These are phyloP conservation scores for Perodicticus potto DNA, from an alignment of 2,797 vertebrate genomes.

Conservation along the genomic window DNA sequence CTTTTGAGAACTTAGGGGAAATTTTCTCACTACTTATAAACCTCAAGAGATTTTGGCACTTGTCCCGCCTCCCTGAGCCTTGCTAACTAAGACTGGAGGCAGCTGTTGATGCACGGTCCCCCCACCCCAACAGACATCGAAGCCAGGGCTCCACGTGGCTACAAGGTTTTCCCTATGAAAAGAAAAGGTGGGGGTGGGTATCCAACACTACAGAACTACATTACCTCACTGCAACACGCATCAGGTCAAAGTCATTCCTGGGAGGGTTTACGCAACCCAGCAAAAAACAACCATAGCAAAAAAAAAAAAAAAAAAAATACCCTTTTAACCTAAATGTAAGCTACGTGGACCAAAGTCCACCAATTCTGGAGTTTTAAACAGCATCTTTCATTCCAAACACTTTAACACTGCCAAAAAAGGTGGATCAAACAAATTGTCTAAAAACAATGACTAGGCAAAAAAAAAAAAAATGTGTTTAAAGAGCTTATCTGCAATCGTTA, in stretches of 20 bases:
- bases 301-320: background rate
- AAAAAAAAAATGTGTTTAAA: constrained; percentile 46
- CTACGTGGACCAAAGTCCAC: background rate
- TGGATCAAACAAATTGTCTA: background rate
- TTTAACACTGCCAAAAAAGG: constrained; percentile 14
- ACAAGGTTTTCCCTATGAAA: background rate
- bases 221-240: accelerated
- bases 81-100: background rate
- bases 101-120: background rate
- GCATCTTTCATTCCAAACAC: constrained; percentile 40
- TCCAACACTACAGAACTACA: background rate
- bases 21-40: background rate
- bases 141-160: background rate
- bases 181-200: too few species aligned
- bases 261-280: background rate
- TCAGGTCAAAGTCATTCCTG: background rate
- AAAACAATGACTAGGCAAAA: constrained; percentile 87
- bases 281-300: background rate
- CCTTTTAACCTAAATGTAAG: background rate
- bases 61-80: background rate
- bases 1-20: background rate
- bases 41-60: background rate
- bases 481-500: constrained; percentile 65
- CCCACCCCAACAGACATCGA: background rate
- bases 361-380: constrained; percentile 30